These are phyloP conservation scores for Nansenia antarctica DNA, from an alignment of 2,113 vertebrate species.

Conservation along the genomic window DNA sequence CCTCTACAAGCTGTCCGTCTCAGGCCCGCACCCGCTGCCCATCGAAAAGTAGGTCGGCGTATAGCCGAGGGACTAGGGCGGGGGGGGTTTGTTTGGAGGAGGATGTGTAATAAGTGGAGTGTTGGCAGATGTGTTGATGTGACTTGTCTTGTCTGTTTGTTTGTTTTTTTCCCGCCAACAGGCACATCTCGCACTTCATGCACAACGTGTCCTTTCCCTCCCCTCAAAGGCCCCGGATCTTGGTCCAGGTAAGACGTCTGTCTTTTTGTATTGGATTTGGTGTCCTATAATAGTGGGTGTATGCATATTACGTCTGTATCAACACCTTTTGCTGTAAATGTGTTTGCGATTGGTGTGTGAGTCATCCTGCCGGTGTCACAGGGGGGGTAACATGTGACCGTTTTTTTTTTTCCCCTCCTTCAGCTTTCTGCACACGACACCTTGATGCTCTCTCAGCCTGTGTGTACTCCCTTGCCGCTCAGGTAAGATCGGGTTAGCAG, in stretches of 20 bases:
- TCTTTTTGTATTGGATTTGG: not conserved
- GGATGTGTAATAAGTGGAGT: not conserved
- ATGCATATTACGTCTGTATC: not conserved
- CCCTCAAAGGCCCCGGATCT: constrained; percentile 94
- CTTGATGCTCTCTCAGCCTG: constrained; percentile 92
- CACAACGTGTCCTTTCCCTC: constrained; percentile 97
- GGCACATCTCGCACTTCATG: constrained; percentile 98
- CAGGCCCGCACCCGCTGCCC: constrained; percentile 93
- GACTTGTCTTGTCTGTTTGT: not conserved
- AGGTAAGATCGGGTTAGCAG: constrained; percentile 77
- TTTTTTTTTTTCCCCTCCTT: constrained; percentile 37
- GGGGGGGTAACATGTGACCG: not conserved
- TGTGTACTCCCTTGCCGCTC: constrained; percentile 93
- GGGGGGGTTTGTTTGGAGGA: not conserved
- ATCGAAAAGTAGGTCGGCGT: constrained; percentile 90
- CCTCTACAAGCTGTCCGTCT: constrained; percentile 95
- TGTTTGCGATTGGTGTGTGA: not conserved
- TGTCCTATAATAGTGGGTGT: not conserved
- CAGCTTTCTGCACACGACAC: constrained; percentile 92
- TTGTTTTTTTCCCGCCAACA: constrained; percentile 64
- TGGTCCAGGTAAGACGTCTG: constrained; percentile 85
- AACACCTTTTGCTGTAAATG: not conserved
- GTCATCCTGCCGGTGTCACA: not conserved
- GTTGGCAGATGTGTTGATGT: not conserved
- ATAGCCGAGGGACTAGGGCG: not conserved